phyloP scores from a whole-genome alignment of 2,797 vertebrate genomes.

The Microcaecilia unicolor region DNA sequence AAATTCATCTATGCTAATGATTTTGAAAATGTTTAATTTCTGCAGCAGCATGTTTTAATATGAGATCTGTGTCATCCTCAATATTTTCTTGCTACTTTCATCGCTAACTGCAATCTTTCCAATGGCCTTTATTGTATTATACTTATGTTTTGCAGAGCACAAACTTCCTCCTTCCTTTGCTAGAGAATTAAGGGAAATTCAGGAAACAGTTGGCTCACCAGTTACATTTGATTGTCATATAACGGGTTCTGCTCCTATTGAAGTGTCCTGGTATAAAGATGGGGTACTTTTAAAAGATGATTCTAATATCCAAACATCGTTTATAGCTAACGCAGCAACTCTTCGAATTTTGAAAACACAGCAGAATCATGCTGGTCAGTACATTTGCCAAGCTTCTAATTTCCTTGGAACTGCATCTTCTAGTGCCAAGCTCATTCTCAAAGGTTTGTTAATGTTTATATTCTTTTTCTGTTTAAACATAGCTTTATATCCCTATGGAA shows the following conservation, averaged over 20 bases:
- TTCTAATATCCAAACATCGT: conserved; percentile 66
- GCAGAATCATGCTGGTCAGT: conserved; percentile 77
- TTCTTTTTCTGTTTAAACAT: not conserved
- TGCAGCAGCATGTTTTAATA: too few species aligned
- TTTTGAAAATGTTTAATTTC: too few species aligned
- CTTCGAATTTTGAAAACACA: conserved; percentile 70
- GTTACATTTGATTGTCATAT: conserved; percentile 79
- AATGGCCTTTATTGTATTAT: too few species aligned
- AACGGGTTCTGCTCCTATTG: conserved; percentile 79
- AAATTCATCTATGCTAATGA: too few species aligned
- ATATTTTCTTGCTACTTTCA: too few species aligned
- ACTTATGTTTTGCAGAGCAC: conserved; percentile 68
- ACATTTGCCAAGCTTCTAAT: conserved; percentile 83
- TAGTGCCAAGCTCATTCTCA: too few species aligned
- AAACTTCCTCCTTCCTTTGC: conserved; percentile 88
- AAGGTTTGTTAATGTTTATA: conserved; percentile 63
- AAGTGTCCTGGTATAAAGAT: conserved; percentile 84
- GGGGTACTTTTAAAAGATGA: conserved; percentile 55
- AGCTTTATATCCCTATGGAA: not conserved
- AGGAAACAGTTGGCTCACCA: conserved; percentile 71
- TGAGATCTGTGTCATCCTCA: too few species aligned
- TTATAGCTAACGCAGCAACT: conserved; percentile 77
- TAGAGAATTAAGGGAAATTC: conserved; percentile 80
- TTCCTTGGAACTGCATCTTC: too few species aligned
- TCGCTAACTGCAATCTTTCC: too few species aligned